A percentile compares a stretch with the other conserved stretches of the same genome.
phyloP scores from a whole-genome alignment of 1,140 invertebrate genomes.

The Apis mellifera region DNA sequence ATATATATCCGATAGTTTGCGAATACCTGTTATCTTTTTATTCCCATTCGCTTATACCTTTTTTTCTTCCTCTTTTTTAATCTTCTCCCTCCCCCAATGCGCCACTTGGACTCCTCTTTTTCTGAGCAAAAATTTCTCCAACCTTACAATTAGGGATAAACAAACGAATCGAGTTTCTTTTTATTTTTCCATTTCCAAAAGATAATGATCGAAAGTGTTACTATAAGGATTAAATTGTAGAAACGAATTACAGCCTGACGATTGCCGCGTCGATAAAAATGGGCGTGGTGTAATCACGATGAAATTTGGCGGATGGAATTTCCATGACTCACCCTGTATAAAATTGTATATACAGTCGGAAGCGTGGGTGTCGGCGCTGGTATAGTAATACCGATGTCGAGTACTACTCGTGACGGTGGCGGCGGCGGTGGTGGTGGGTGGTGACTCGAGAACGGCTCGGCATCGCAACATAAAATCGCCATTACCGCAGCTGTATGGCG shows the following conservation, averaged over 20 bases:
- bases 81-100: too few relatives aligned
- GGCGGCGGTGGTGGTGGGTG: not conserved
- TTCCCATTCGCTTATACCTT: not conserved
- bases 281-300: too few relatives aligned
- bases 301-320: too few relatives aligned
- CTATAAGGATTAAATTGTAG: too few relatives aligned
- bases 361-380: not conserved
- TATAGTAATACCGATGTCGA: not conserved
- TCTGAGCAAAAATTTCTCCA: too few relatives aligned
- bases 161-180: too few relatives aligned
- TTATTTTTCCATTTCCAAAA: too few relatives aligned
- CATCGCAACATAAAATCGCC: slow-evolving; percentile 75
- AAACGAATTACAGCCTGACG: too few relatives aligned
- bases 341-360: not conserved
- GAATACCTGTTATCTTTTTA: not conserved
- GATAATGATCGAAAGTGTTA: too few relatives aligned
- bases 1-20: too few relatives aligned
- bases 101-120: not conserved
- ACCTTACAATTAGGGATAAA: too few relatives aligned
- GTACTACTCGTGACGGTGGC: not conserved
- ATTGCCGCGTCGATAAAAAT: too few relatives aligned
- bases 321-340: slow-evolving; percentile 1
- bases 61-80: accelerated
- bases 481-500: slow-evolving; percentile 72
- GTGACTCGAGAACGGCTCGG: slow-evolving; percentile 50